These are phyloP conservation scores for Luidia sarsii DNA, from an alignment of 53 echinoderm and acorn worm genomes.

Conservation along the genomic window DNA sequence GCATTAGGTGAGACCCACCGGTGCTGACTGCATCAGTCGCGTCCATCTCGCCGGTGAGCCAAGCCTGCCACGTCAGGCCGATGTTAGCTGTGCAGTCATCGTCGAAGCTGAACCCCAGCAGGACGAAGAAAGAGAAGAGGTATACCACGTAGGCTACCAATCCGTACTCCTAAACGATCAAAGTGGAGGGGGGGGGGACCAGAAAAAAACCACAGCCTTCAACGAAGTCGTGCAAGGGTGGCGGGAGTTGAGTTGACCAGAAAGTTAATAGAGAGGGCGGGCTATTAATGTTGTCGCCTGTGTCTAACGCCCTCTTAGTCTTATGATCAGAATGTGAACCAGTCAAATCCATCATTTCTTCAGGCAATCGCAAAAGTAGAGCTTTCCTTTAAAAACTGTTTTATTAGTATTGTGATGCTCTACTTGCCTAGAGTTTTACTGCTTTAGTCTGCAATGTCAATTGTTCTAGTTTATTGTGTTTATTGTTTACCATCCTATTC, in stretches of 20 bases:
- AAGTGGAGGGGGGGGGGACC: background rate
- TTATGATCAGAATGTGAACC: no score
- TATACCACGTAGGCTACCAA: constrained; percentile 72
- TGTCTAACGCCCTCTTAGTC: no score
- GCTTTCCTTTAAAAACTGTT: no score
- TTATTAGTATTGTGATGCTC: no score
- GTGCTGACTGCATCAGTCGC: constrained; percentile 9
- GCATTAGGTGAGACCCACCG: background rate
- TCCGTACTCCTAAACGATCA: constrained; percentile 61
- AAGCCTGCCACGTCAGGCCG: constrained; percentile 73
- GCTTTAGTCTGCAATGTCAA: no score
- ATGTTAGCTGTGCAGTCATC: constrained; percentile 87
- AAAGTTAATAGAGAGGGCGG: no score
- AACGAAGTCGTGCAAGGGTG: background rate
- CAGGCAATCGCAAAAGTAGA: no score
- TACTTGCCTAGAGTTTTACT: no score
- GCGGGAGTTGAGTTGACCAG: background rate
- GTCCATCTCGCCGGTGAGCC: constrained; percentile 53
- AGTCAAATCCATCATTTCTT: no score
- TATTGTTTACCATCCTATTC: no score
- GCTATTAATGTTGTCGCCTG: no score
- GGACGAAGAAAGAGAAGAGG: constrained; percentile 78
- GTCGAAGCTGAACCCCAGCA: constrained; percentile 77
- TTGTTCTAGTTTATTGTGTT: no score
- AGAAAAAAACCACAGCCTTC: background rate